Percentiles rank a stretch among this genome's conserved stretches.
Conservation (phyloP, 2,888 invertebrate species). For the Diabrotica balteata region DNA sequence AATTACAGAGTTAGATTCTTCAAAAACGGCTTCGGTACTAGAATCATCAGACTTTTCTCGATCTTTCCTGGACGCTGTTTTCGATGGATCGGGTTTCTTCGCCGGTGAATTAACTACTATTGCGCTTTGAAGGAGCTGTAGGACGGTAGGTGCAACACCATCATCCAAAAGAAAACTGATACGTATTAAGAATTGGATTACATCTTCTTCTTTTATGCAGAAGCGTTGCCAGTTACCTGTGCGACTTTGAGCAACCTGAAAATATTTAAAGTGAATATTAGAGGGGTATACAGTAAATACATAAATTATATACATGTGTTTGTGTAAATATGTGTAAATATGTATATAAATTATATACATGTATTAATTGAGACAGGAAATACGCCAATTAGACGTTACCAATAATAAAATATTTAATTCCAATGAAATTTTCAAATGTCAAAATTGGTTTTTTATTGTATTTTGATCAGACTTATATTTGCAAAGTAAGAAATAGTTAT, state of each 20-base stretch:
- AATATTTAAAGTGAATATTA: neutral
- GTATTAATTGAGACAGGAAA: too few relatives aligned
- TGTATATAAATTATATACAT: too few relatives aligned
- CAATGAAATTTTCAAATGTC: too few relatives aligned
- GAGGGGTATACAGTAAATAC: too few relatives aligned
- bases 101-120: slow-evolving; percentile 69
- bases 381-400: too few relatives aligned
- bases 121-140: slow-evolving; percentile 89
- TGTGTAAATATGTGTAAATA: too few relatives aligned
- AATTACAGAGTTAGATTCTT: slow-evolving; percentile 71
- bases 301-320: too few relatives aligned
- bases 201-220: slow-evolving; percentile 76
- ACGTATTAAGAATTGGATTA: slow-evolving; percentile 82
- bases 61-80: slow-evolving; percentile 61
- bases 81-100: slow-evolving; percentile 44
- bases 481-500: too few relatives aligned
- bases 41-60: slow-evolving; percentile 74
- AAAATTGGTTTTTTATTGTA: too few relatives aligned
- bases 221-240: slow-evolving; percentile 96
- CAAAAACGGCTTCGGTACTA: slow-evolving; percentile 70
- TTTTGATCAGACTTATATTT: too few relatives aligned
- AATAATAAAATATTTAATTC: too few relatives aligned
- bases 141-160: slow-evolving; percentile 87
- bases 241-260: slow-evolving; percentile 76
- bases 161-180: slow-evolving; percentile 89